A percentile compares a stretch with the other conserved stretches of the same genome.
phyloP scores from a whole-genome alignment of 2,113 vertebrate species.

The Nothoprocta perdicaria region DNA sequence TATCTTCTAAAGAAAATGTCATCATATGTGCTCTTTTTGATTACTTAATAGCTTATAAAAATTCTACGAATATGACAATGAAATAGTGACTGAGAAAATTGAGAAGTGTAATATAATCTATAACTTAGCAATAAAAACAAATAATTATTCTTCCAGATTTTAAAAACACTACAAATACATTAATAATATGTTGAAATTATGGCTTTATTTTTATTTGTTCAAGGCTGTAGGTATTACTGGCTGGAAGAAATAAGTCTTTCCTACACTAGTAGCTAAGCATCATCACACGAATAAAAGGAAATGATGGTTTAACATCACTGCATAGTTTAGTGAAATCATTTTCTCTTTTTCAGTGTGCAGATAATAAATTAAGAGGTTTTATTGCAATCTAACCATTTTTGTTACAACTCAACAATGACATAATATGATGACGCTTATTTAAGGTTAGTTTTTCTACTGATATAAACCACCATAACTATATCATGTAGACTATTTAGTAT shows the following conservation, averaged over 20 bases:
- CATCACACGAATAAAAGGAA: background rate
- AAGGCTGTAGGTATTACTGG: background rate
- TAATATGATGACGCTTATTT: background rate
- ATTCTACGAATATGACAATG: background rate
- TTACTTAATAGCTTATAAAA: constrained; percentile 1
- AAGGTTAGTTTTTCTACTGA: background rate
- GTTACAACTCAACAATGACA: background rate
- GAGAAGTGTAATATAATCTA: background rate
- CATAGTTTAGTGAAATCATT: background rate
- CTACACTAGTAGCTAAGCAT: background rate
- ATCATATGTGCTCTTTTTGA: background rate
- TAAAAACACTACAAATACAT: background rate
- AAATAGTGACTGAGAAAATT: background rate
- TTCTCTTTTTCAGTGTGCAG: background rate
- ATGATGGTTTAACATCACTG: background rate
- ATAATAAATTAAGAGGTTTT: background rate
- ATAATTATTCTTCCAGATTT: background rate
- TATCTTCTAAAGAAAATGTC: background rate
- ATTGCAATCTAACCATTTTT: background rate
- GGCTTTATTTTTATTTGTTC: background rate
- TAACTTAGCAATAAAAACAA: background rate
- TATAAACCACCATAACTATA: background rate
- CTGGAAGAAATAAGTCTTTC: background rate
- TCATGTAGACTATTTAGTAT: background rate
- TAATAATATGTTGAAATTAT: background rate